Evolutionary conservation across 2,113 vertebrate genomes (phyloP).

Genomic region (Crotalus horridus): DNA sequence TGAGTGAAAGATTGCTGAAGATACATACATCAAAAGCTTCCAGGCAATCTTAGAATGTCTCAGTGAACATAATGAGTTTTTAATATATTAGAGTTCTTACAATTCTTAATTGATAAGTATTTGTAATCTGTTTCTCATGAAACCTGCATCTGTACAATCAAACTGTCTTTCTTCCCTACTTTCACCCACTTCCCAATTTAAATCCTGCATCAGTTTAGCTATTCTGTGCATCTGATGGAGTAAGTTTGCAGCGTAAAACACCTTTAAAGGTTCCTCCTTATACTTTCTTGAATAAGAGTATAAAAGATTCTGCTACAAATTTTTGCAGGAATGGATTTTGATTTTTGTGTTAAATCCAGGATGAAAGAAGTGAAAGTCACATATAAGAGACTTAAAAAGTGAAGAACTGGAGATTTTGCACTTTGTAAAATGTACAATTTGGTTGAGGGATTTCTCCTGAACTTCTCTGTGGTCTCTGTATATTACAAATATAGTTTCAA

Average conservation of each 20-base stretch:
- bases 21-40: background rate
- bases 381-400: background rate
- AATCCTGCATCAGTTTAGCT: background rate
- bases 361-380: background rate
- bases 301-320: background rate
- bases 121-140: background rate
- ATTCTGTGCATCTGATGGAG: background rate
- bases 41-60: background rate
- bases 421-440: background rate
- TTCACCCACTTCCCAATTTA: background rate
- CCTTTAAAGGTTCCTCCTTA: background rate
- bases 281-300: background rate
- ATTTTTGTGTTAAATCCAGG: background rate
- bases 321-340: background rate
- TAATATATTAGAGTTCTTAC: background rate
- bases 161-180: background rate
- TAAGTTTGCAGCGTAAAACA: background rate
- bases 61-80: background rate
- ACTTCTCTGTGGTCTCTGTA: background rate
- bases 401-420: background rate
- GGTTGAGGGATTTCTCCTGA: background rate
- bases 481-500: background rate
- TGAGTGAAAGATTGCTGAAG: background rate
- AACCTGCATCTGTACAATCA: background rate
- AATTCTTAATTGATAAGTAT: background rate